A percentile compares a stretch with the other conserved stretches of the same genome.
Evolutionary conservation across 2,113 vertebrate species (phyloP).

Genomic region (Paracanthobrama guichenoti): DNA sequence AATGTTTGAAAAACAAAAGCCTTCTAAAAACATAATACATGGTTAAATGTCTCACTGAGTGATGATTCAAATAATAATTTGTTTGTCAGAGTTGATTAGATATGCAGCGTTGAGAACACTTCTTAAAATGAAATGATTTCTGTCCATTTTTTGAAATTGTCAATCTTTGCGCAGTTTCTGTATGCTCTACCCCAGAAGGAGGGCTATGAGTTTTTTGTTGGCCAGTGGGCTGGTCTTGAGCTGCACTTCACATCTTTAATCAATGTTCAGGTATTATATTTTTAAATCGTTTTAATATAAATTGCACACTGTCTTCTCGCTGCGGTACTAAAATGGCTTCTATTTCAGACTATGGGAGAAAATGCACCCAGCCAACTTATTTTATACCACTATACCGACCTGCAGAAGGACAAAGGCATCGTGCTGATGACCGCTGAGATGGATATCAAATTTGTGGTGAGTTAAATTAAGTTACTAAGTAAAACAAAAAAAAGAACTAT

Average conservation of each 20-base stretch:
- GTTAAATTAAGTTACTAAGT: conserved; percentile 49
- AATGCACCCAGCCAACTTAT: conserved; percentile 88
- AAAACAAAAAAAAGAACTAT: background rate
- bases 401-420: conserved; percentile 88
- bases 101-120: too few species aligned
- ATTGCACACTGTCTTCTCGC: background rate
- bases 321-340: background rate
- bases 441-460: conserved; percentile 89
- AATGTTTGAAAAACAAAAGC: too few species aligned
- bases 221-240: conserved; percentile 88
- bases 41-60: too few species aligned
- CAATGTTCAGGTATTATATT: conserved; percentile 86
- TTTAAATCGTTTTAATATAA: background rate
- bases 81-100: too few species aligned
- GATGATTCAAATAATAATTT: too few species aligned
- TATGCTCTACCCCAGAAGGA: conserved; percentile 90
- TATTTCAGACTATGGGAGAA: conserved; percentile 82
- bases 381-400: conserved; percentile 90
- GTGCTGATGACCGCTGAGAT: conserved; percentile 94
- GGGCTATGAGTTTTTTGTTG: conserved; percentile 95
- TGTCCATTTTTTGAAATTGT: background rate
- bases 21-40: too few species aligned
- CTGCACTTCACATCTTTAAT: conserved; percentile 95
- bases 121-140: too few species aligned
- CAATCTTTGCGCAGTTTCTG: conserved; percentile 80